Base-by-base conservation (phyloP, 2,888 invertebrate species). In the Trachelus iudaicus region DNA sequence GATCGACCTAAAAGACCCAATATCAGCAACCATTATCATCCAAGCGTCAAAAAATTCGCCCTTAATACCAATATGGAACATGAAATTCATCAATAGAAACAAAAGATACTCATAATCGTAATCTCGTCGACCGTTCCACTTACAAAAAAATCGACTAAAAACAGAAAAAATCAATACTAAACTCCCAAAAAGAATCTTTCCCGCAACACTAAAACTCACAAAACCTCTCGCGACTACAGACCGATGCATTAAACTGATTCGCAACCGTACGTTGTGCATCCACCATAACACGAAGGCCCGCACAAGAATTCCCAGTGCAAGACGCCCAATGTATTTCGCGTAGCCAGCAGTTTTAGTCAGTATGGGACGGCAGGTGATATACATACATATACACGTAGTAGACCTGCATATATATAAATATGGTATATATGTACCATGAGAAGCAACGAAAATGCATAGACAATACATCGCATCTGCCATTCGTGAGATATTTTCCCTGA, bases 381-480 rank as follows among this genome's bases (percentile, higher is more conserved):
- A 40, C 23, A 40, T 9, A 56, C 0, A 56, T 23, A 56, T 56
- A 56, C 2, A 56, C 9, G 9, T 6, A 40, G 15, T 6, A 15
- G 4, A 40, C 6, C 4, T 6, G 13, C 15, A 15, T 37, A 37
- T 40, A 40, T 40, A 56, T 56, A 56, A 2, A 56, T 9, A 56
- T 9, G 0, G 4, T 23, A 71, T 30, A 30, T 71, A 71, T 30
- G 30, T 6, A n/a, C 34, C 13, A 13, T 31, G 2, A 31, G 31
- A 34, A 34, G 13, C 71, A 34, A 71, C 71, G 71, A 3, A 71
- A 71, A 71, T 71, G 71, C 76, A 40, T 23, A 73, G 83, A 82
- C 83, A 81, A 83, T 79, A 83, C 84, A 79, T 81, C 79, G 80
- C 77, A 81, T 83, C 81, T 80, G 82, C 82, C 82, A 77, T 81